Percentiles rank a stretch among this genome's conserved stretches.
Conservation (phyloP, 2,113 vertebrate species). For the Brachypodius melanocephalos region DNA sequence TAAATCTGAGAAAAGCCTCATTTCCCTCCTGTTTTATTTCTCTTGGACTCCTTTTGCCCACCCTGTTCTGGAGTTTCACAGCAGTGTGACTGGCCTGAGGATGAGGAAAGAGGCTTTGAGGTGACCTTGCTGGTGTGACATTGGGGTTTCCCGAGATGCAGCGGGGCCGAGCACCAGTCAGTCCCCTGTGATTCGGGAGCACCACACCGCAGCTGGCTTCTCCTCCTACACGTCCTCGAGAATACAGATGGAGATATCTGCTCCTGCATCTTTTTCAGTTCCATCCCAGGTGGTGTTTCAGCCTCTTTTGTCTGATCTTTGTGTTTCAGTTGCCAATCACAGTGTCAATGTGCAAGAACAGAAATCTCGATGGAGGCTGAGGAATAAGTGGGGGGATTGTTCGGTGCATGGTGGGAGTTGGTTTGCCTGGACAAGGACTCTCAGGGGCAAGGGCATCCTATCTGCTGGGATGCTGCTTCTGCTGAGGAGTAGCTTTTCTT, state of each 20-base stretch:
- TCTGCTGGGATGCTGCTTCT: background rate
- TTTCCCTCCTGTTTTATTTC: slow-evolving; percentile 25
- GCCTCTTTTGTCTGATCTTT: slow-evolving; percentile 47
- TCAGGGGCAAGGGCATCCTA: background rate
- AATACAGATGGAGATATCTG: slow-evolving; percentile 30
- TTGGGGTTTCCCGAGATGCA: slow-evolving; percentile 4
- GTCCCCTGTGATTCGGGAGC: background rate
- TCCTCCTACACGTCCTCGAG: background rate
- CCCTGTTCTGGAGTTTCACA: background rate
- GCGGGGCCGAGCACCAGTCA: background rate
- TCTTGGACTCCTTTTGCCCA: background rate
- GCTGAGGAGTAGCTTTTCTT: background rate
- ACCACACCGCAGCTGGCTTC: background rate
- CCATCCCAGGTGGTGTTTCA: slow-evolving; percentile 36
- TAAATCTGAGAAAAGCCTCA: background rate
- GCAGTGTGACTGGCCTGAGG: background rate
- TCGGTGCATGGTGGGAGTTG: background rate
- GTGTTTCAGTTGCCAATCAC: slow-evolving; percentile 1
- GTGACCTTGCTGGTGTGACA: slow-evolving; percentile 31
- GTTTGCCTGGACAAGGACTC: background rate
- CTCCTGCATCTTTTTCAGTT: slow-evolving; percentile 31
- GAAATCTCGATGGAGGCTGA: background rate
- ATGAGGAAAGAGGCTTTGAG: background rate
- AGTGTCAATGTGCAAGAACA: background rate
- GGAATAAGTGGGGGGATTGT: background rate